Evolutionary conservation across 1,140 invertebrate genomes (phyloP).

Genomic region (Scaptomyza hsui): DNA sequence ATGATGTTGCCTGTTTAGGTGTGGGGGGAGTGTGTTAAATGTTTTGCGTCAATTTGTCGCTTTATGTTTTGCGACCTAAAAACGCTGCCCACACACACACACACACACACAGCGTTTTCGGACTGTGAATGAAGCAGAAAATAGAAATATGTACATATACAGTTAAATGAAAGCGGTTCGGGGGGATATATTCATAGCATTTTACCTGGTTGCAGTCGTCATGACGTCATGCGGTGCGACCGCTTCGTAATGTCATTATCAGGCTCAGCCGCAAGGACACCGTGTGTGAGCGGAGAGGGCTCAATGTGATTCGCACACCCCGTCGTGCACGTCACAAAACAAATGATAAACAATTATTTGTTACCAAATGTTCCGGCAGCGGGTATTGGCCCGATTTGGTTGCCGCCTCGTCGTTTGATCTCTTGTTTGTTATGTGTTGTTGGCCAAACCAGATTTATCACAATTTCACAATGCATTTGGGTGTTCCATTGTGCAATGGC

Average conservation of each 20-base stretch:
- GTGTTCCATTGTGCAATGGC: conserved; percentile 66
- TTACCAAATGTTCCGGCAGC: conserved; percentile 47
- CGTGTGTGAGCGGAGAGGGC: background rate
- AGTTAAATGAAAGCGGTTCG: conserved; percentile 38
- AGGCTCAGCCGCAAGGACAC: conserved; percentile 69
- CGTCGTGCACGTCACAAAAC: conserved; percentile 62
- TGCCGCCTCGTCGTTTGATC: conserved; percentile 51
- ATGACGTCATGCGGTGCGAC: conserved; percentile 59
- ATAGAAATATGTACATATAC: conserved; percentile 37
- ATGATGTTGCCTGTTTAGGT: background rate
- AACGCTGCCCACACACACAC: conserved; percentile 29
- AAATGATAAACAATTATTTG: conserved; percentile 78
- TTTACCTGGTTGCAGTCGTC: conserved; percentile 40
- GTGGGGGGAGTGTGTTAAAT: conserved; percentile 63
- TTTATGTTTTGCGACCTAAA: conserved; percentile 58
- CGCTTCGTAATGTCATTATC: conserved; percentile 74
- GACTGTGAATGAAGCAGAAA: conserved; percentile 44
- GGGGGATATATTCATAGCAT: conserved; percentile 11
- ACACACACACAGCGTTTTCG: conserved; percentile 5
- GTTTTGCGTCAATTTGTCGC: conserved; percentile 81
- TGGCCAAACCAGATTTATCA: conserved; percentile 61
- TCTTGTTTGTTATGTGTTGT: conserved; percentile 46
- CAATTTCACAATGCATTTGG: conserved; percentile 66
- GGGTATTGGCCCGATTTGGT: conserved; percentile 55
- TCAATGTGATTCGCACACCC: conserved; percentile 48